phyloP scores from a whole-genome alignment of 2,888 invertebrate genomes.

The Pseudoips prasinana region DNA sequence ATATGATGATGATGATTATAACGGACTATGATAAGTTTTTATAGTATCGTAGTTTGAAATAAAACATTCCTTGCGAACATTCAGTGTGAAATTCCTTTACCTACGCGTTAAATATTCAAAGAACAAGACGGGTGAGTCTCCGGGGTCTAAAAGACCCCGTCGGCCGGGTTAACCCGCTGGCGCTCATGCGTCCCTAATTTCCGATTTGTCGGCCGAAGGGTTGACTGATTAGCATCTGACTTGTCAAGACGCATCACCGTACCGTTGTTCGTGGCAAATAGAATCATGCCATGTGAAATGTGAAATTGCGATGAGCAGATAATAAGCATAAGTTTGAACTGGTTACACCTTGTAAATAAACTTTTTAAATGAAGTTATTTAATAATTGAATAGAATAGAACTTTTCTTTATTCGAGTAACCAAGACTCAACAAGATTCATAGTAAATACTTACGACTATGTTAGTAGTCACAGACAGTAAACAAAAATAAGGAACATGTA shows the following conservation, averaged over 20 bases:
- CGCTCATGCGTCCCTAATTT: constrained; percentile 79
- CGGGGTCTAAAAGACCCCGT: constrained; percentile 56
- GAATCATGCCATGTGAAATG: constrained; percentile 43
- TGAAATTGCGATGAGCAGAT: constrained; percentile 40
- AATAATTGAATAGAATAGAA: too few species aligned
- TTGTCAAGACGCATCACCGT: constrained; percentile 67
- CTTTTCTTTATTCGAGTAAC: too few species aligned
- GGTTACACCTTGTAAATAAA: too few species aligned
- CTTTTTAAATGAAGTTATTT: too few species aligned
- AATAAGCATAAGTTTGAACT: constrained; percentile 3
- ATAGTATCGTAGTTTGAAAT: too few species aligned
- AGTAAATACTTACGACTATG: too few species aligned
- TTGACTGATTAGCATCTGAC: constrained; percentile 80
- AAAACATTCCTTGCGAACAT: too few species aligned
- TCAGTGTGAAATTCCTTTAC: constrained; percentile 52
- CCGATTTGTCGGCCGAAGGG: constrained; percentile 80
- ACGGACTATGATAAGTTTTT: too few species aligned
- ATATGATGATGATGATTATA: too few species aligned
- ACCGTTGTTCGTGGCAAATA: constrained; percentile 56
- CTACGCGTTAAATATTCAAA: constrained; percentile 76
- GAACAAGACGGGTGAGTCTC: constrained; percentile 69
- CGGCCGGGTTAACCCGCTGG: constrained; percentile 69
- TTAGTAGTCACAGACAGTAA: too few species aligned
- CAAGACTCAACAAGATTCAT: too few species aligned
- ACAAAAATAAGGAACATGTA: too few species aligned